Base-by-base conservation (phyloP, 2,797 vertebrate genomes). In the Danio tinwini region DNA sequence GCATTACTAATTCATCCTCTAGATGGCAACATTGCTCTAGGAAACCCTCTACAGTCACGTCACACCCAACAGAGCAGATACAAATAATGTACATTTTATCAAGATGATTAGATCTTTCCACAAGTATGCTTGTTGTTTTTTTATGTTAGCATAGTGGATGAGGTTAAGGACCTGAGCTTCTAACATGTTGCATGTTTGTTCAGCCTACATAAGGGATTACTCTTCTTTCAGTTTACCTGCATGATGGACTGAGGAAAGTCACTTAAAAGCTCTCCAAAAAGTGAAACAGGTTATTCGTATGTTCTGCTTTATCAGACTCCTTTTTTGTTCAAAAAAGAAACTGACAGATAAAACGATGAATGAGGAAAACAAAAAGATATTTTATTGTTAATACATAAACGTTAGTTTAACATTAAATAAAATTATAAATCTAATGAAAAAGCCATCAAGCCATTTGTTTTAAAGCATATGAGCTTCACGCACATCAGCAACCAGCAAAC, bases 301-400 rank as follows among this genome's bases (percentile, higher is more conserved):
- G 11, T 47, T 29, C 64, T 19, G 9, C 39, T 58, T 29, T 40
- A 9, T 49, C 3, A 61, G n/a, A 44, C n/a, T 5, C 0, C 8
- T 16, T 16, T 39, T 37, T 53, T 39, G 8, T 5, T 11, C 11
- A 45, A 53, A 50, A 9, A 16, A 50, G 47, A n/a, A 50, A 49
- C 37, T 14, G 11, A 55, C 39, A 21, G 37, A 7, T 50, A 55
- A 3, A 68, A 63, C 55, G 16, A 81, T 65, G 45, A 75, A 58
- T 63, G 81, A 75, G 89, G 88, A 92, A 86, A 88, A 17, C 44
- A 61, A 73, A n/a, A 61, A 14, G 84, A 84, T 87, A 78, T 88
- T 94, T 94, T 93, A 94, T 94, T 94, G 90, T 83, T 89, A 92
- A 87, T 90, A 91, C 87, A 91, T 91, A 80, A 68, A 82, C 69